Base-by-base conservation (phyloP, 2,888 invertebrate species). In the Lepidochitona cinerea region DNA sequence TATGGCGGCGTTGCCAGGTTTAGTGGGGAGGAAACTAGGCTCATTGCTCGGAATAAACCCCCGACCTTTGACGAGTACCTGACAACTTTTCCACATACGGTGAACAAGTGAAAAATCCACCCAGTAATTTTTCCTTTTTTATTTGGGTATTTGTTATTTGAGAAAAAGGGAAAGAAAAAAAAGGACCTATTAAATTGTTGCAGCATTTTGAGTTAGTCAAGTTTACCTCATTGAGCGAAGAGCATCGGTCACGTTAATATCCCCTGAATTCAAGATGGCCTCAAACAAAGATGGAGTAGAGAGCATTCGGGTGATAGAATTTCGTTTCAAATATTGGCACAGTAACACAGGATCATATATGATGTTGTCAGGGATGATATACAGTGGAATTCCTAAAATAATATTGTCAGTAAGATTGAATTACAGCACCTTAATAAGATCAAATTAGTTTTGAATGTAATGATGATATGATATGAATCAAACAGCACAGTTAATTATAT, bases 271-370 rank as follows among this genome's bases (percentile, higher is more conserved):
- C 18, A 91, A 80, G 1, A 90, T 83, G 29, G 90, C 87, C 76
- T 91, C 91, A 66, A 91, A 76, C 53, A 91, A 81, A 4, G 91
- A 91, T 6, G 91, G 91, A 14, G 91, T 91, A 77, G 91, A 91
- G 71, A 91, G 79, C 83, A 91, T 89, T 26, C 90, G 79, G 3
- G 91, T 91, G 75, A 91, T 90, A 67, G 79, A 64, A 73, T 91
- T 81, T 33, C 78, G 75, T 66, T 82, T 70, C 29, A 91, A 71
- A 75, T 86, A 91, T 23, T 86, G 71, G 72, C 89, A 89, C 74
- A 91, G 79, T 36, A 83, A 75, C 0, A 78, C 77, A 0, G 91
- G 90, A 74, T 91, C 91, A 81, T 90, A 91, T 41, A 91, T 90
- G 35, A 88, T 84, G 64, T 80, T 84, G 80, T 91, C 91, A 12